These are phyloP conservation scores for Eira barbara DNA, from an alignment of 2,113 vertebrate genomes.

Conservation along the genomic window DNA sequence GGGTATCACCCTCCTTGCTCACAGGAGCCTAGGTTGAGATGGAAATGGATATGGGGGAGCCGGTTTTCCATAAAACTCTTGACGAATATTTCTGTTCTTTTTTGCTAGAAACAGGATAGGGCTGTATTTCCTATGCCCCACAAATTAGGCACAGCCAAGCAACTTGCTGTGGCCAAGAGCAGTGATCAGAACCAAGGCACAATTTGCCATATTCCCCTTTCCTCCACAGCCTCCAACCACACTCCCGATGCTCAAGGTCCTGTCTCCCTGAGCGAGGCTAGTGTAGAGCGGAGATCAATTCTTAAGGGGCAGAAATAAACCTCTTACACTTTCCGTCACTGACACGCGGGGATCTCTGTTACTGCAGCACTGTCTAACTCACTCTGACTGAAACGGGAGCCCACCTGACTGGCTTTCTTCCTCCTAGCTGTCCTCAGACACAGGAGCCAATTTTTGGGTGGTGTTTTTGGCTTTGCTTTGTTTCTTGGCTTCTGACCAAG, in stretches of 20 bases:
- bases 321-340: background rate
- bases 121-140: background rate
- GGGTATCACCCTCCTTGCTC: background rate
- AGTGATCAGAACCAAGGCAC: background rate
- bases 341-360: background rate
- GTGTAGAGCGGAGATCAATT: too few species aligned
- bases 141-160: background rate
- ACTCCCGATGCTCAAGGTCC: background rate
- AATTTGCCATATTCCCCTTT: background rate
- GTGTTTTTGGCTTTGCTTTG: background rate
- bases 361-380: background rate
- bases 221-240: background rate
- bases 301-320: background rate
- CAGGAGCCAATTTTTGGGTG: background rate
- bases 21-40: too few species aligned
- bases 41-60: background rate
- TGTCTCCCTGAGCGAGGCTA: background rate
- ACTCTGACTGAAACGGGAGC: background rate
- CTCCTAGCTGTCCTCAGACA: background rate
- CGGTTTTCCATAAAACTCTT: too few species aligned
- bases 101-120: background rate
- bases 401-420: background rate
- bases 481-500: background rate
- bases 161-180: background rate
- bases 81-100: background rate